Conservation (phyloP, 2,797 vertebrate genomes). For the Pogoniulus pusillus region DNA sequence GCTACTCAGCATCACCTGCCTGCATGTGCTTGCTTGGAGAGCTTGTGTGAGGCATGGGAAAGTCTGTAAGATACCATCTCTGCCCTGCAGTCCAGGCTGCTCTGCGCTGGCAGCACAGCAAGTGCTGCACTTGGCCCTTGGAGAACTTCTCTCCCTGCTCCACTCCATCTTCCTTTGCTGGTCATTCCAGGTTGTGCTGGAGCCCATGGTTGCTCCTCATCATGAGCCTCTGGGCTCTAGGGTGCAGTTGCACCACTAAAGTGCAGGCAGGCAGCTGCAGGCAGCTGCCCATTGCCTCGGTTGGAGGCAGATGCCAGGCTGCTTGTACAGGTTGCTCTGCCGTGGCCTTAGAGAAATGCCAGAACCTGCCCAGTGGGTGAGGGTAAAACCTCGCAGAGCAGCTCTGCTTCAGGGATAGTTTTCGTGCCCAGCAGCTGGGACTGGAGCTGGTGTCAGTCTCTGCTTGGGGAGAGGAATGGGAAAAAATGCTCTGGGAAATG, state of each 20-base stretch:
- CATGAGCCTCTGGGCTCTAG: rapidly evolving
- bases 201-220: background rate
- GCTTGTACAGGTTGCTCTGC: background rate
- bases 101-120: rapidly evolving
- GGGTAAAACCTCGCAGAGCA: background rate
- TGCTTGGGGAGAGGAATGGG: background rate
- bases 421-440: background rate
- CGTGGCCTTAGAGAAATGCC: background rate
- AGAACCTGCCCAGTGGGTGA: background rate
- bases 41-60: background rate
- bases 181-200: rapidly evolving
- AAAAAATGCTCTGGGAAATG: background rate
- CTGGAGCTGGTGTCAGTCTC: background rate
- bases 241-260: background rate
- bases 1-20: constrained; percentile 5
- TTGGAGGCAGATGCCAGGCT: background rate
- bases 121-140: background rate
- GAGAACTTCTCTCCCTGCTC: background rate
- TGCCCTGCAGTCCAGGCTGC: background rate
- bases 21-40: background rate
- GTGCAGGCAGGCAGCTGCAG: background rate
- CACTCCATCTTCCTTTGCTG: background rate
- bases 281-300: background rate
- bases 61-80: constrained; percentile 55
- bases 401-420: background rate